phyloP scores from a whole-genome alignment of 2,888 invertebrate genomes.

The Tipula confusa region DNA sequence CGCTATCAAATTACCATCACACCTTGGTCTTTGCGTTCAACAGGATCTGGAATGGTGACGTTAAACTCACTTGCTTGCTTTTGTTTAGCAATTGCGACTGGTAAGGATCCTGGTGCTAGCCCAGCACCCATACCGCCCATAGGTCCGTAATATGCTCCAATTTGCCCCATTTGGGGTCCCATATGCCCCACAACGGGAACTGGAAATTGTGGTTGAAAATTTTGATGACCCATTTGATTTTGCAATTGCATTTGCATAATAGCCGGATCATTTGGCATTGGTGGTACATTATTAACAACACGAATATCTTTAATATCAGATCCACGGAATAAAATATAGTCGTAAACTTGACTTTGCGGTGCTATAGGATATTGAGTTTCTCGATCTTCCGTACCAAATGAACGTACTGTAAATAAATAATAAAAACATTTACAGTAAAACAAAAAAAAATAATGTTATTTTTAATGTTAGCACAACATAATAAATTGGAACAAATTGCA shows the following conservation, averaged over 20 bases:
- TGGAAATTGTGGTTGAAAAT: constrained; percentile 63
- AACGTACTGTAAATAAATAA: constrained; percentile 70
- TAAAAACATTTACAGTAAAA: constrained; percentile 42
- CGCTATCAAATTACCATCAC: constrained; percentile 49
- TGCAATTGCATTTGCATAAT: constrained; percentile 88
- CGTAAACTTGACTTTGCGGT: constrained; percentile 95
- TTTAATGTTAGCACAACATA: constrained; percentile 40
- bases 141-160: constrained; percentile 52
- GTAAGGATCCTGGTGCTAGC: constrained; percentile 51
- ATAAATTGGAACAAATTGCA: not conserved
- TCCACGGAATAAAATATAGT: constrained; percentile 97
- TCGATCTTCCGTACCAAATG: constrained; percentile 98
- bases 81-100: constrained; percentile 47
- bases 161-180: constrained; percentile 53
- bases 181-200: constrained; percentile 67
- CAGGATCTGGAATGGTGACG: constrained; percentile 42
- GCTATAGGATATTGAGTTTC: constrained; percentile 94
- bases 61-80: constrained; percentile 65
- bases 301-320: constrained; percentile 98
- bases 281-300: constrained; percentile 83
- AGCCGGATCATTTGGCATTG: constrained; percentile 94
- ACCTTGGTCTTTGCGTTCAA: constrained; percentile 51
- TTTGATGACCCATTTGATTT: constrained; percentile 58
- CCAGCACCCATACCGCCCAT: constrained; percentile 48
- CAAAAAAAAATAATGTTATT: constrained; percentile 37